These are phyloP conservation scores for Brienomyrus brachyistius DNA, from an alignment of 2,113 vertebrate species.

Conservation along the genomic window DNA sequence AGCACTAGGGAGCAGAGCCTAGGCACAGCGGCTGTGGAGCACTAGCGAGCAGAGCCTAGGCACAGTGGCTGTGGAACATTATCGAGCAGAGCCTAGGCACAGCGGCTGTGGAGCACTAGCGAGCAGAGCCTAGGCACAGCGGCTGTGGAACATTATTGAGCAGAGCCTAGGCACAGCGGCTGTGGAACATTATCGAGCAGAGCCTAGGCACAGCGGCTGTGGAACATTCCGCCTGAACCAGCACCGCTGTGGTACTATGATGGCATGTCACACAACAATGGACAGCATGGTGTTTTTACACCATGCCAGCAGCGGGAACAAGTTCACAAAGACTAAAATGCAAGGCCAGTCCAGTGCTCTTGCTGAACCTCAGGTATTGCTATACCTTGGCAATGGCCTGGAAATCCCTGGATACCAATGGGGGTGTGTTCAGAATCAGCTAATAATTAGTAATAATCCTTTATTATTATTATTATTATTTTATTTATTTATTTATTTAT, in stretches of 20 bases:
- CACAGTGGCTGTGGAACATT: not conserved
- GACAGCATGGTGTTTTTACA: slow-evolving; percentile 32
- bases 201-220: not conserved
- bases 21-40: not conserved
- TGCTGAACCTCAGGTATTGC: not conserved
- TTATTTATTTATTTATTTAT: no score
- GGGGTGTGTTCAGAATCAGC: not conserved
- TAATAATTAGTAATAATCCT: no score
- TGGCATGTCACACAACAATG: slow-evolving; percentile 22
- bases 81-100: not conserved
- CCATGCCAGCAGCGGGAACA: slow-evolving; percentile 29
- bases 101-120: no score
- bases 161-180: no score
- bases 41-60: not conserved
- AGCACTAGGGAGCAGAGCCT: not conserved
- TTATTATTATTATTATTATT: no score
- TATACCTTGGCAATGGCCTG: not conserved
- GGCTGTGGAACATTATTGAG: not conserved
- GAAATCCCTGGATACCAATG: not conserved
- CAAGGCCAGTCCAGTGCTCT: not conserved
- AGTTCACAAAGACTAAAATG: not conserved
- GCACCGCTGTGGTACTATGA: not conserved
- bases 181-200: no score
- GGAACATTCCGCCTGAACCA: not conserved
- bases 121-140: not conserved